These are phyloP conservation scores for Drosophila prosaltans DNA, from an alignment of 1,140 invertebrate genomes.

Conservation along the genomic window DNA sequence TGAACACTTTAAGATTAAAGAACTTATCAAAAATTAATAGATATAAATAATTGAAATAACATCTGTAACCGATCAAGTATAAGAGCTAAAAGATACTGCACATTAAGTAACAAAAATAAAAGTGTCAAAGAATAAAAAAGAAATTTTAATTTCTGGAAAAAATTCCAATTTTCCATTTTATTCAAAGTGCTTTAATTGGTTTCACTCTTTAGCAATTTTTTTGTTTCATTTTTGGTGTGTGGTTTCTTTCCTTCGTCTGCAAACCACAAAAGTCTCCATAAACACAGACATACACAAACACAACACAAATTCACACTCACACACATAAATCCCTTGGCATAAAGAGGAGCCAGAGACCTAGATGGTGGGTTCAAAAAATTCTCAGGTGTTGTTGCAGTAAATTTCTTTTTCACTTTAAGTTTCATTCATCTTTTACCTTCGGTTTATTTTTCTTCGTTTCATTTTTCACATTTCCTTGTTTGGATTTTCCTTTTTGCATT, in stretches of 20 bases:
- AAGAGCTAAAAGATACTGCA: no score
- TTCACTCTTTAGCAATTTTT: background rate
- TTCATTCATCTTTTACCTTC: conserved; percentile 32
- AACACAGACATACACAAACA: background rate
- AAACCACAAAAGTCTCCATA: background rate
- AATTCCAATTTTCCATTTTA: background rate
- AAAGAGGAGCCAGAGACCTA: background rate
- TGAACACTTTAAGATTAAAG: background rate
- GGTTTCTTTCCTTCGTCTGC: background rate
- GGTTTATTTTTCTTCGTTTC: conserved; percentile 18
- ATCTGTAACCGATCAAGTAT: no score
- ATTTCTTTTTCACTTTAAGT: conserved; percentile 52
- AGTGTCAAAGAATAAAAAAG: no score
- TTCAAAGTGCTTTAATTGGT: background rate
- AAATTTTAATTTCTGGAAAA: no score
- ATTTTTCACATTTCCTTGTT: conserved; percentile 18
- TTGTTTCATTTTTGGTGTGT: background rate
- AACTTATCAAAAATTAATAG: no score
- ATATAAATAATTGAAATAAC: no score
- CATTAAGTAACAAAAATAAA: no score
- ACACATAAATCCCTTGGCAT: background rate
- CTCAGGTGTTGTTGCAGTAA: conserved; percentile 30
- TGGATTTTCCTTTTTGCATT: conserved; percentile 37
- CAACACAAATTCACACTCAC: background rate
- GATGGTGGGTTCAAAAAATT: conserved; percentile 12